phyloP scores from a whole-genome alignment of 2,888 invertebrate genomes.

The Teleiodes luculella region DNA sequence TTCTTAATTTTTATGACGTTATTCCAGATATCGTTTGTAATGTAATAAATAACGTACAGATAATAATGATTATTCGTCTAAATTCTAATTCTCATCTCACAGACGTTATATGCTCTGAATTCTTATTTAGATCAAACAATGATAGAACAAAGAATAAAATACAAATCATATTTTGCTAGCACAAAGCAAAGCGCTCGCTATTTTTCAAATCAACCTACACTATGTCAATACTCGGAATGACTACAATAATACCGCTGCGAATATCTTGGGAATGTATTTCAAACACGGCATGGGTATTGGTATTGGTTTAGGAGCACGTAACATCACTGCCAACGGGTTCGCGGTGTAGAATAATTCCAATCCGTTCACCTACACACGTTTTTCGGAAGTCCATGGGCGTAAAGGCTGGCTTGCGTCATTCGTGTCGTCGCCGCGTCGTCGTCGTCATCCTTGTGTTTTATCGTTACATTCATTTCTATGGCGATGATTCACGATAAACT shows the following conservation, averaged over 20 bases:
- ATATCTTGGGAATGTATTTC: not conserved
- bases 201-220: not conserved
- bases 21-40: too few relatives aligned
- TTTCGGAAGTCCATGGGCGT: conserved; percentile 47
- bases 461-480: not conserved
- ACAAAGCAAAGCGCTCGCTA: not conserved
- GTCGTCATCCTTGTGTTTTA: conserved; percentile 17
- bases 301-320: not conserved
- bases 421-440: too few relatives aligned
- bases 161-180: too few relatives aligned
- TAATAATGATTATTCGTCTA: too few relatives aligned
- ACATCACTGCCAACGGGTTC: not conserved
- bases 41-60: too few relatives aligned
- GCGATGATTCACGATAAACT: not conserved
- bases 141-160: not conserved
- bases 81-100: too few relatives aligned
- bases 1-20: too few relatives aligned
- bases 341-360: conserved; percentile 24
- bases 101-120: too few relatives aligned
- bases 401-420: conserved; percentile 65
- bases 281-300: not conserved
- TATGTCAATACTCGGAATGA: too few relatives aligned
- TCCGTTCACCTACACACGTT: conserved; percentile 43
- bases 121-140: not conserved
- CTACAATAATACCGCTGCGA: not conserved